Conservation (phyloP, 2,113 vertebrate species). For the Ardeotis arabs region DNA sequence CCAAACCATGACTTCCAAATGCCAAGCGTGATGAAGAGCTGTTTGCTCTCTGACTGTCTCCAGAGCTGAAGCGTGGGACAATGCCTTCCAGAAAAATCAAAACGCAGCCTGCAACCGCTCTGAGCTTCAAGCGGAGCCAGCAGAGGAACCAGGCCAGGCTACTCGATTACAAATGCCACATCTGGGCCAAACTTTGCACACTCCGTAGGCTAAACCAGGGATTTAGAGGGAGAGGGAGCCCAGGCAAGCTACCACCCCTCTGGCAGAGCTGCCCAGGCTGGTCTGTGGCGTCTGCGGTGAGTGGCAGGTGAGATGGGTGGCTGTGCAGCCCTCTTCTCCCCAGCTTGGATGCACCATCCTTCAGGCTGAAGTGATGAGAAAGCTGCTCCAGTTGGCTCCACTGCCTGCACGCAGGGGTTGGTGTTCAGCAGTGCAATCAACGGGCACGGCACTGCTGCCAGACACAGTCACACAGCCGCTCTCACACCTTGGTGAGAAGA, state of each 20-base stretch:
- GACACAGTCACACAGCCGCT: background rate
- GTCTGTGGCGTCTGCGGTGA: accelerated
- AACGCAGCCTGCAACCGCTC: background rate
- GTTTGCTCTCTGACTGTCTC: background rate
- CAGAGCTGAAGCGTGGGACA: background rate
- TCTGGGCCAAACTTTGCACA: background rate
- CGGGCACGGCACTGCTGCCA: accelerated
- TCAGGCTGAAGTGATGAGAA: background rate
- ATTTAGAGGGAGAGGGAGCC: background rate
- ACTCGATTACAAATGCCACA: background rate
- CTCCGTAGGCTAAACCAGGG: background rate
- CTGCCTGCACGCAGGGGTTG: background rate
- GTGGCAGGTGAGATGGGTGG: accelerated
- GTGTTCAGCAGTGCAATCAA: background rate
- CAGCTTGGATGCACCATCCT: background rate
- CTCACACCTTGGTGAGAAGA: background rate
- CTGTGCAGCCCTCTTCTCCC: background rate
- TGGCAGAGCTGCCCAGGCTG: background rate
- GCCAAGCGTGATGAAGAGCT: background rate
- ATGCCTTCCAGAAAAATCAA: background rate
- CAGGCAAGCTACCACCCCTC: background rate
- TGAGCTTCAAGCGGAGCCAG: background rate
- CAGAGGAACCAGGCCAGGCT: background rate
- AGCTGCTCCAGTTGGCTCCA: background rate
- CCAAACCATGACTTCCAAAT: background rate